A percentile compares a stretch with the other conserved stretches of the same genome.
These are phyloP conservation scores for Falco rusticolus DNA, from an alignment of 2,797 vertebrate species.

Conservation along the genomic window DNA sequence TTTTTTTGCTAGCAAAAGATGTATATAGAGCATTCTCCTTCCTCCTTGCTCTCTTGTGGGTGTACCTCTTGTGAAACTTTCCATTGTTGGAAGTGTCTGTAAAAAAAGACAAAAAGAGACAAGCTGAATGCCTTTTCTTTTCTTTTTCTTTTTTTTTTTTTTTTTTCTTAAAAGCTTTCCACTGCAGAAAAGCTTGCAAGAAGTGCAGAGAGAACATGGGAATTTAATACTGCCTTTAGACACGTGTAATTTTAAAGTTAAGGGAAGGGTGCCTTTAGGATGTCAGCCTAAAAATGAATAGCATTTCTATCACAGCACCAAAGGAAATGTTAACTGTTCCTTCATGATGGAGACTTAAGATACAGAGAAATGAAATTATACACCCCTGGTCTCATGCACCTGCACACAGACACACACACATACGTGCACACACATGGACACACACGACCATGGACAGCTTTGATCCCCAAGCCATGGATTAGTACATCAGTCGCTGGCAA, in stretches of 20 bases:
- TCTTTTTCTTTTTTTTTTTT: neutral
- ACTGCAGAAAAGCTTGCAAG: neutral
- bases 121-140: neutral
- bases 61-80: slow-evolving; percentile 5
- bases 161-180: neutral
- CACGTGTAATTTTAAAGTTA: neutral
- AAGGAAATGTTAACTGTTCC: neutral
- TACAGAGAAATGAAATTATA: neutral
- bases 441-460: neutral
- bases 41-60: neutral
- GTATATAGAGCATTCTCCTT: neutral
- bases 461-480: neutral
- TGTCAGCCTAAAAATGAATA: neutral
- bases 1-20: neutral
- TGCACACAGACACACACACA: neutral
- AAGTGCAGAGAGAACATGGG: neutral
- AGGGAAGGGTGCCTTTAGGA: neutral
- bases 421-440: neutral
- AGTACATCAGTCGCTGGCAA: neutral
- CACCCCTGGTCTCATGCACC: neutral
- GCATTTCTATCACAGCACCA: neutral
- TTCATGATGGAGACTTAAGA: neutral
- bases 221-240: neutral
- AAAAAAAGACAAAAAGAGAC: slow-evolving; percentile 23
- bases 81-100: slow-evolving; percentile 20